Conservation (phyloP, 2,888 invertebrate genomes). For the Drosophila nr. fundita region DNA sequence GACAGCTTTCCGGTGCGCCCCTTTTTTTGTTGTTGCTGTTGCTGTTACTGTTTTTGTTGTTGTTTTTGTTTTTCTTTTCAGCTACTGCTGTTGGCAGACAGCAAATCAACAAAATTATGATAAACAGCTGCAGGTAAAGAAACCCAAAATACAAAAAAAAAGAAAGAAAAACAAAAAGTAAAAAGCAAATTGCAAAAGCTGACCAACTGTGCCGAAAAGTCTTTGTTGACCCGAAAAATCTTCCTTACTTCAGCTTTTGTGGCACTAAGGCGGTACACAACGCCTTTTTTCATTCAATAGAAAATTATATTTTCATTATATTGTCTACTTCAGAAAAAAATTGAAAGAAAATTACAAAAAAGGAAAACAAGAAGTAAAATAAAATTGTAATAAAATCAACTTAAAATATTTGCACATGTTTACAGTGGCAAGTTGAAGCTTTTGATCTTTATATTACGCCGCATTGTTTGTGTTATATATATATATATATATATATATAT, state of each 20-base stretch:
- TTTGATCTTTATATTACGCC: conserved; percentile 72
- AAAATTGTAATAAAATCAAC: conserved; percentile 72
- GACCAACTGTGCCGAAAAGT: conserved; percentile 59
- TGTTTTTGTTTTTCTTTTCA: conserved; percentile 47
- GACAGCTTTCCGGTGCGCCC: conserved; percentile 57
- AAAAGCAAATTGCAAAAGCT: conserved; percentile 51
- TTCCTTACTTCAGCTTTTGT: not conserved
- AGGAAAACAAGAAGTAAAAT: conserved; percentile 20
- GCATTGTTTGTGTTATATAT: conserved; percentile 41
- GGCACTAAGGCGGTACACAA: conserved; percentile 42
- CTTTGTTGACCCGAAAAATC: conserved; percentile 6
- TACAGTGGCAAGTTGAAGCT: conserved; percentile 64
- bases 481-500: not conserved
- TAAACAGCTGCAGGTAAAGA: conserved; percentile 79
- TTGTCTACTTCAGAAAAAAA: conserved; percentile 31
- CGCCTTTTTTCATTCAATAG: conserved; percentile 56
- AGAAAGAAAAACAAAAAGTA: conserved; percentile 20
- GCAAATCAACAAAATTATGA: conserved; percentile 81
- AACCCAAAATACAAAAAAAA: conserved; percentile 27
- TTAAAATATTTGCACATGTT: conserved; percentile 78
- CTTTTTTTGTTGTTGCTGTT: conserved; percentile 43
- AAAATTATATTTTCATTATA: conserved; percentile 57
- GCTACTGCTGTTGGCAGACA: conserved; percentile 70
- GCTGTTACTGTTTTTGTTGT: conserved; percentile 7
- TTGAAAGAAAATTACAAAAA: conserved; percentile 33